Evolutionary conservation across 2,888 invertebrate species (phyloP).

Genomic region (Aphrophora alni): DNA sequence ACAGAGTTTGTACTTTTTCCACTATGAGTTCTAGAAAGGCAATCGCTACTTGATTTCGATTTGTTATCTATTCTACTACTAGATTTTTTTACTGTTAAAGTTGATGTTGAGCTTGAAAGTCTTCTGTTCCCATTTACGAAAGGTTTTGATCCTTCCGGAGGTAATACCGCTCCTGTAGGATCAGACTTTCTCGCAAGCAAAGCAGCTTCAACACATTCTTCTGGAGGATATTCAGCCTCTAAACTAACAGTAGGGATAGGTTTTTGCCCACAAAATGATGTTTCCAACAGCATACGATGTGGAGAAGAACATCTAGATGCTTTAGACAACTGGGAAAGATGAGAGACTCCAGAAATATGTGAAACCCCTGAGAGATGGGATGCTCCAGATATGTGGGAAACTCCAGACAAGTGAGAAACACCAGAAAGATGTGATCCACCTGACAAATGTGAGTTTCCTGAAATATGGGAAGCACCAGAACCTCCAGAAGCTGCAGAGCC

Average conservation of each 20-base stretch:
- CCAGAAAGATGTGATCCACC: constrained; percentile 57
- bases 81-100: not conserved
- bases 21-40: not conserved
- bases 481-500: constrained; percentile 60
- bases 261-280: constrained; percentile 88
- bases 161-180: constrained; percentile 46
- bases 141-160: constrained; percentile 34
- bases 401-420: constrained; percentile 63
- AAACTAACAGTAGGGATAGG: constrained; percentile 59
- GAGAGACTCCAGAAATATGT: constrained; percentile 50
- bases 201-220: constrained; percentile 47
- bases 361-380: constrained; percentile 51
- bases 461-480: constrained; percentile 49
- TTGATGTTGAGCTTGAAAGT: not conserved
- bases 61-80: not conserved
- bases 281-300: constrained; percentile 89
- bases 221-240: constrained; percentile 51
- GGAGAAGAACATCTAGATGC: constrained; percentile 70
- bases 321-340: constrained; percentile 50
- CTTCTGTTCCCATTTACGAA: constrained; percentile 26
- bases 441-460: constrained; percentile 32
- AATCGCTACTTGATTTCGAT: not conserved
- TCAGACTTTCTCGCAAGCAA: constrained; percentile 46
- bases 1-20: not conserved
- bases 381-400: constrained; percentile 56